Conservation (phyloP, 2,113 vertebrate genomes). For the Proterorhinus semilunaris region DNA sequence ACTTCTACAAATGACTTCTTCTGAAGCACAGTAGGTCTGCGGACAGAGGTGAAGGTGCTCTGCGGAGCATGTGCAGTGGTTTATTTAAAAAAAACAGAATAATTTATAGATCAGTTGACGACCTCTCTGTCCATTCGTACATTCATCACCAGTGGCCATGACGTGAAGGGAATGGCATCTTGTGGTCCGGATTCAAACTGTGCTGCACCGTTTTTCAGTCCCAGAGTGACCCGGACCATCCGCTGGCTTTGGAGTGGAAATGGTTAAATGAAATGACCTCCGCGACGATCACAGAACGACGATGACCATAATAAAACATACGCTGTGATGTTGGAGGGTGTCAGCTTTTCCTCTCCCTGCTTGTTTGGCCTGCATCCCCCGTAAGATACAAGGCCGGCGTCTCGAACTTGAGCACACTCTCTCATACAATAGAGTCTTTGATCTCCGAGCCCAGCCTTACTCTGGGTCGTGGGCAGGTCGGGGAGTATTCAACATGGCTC, state of each 20-base stretch:
- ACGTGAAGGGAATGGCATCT: conserved; percentile 33
- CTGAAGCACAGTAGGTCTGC: conserved; percentile 36
- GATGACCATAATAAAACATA: conserved; percentile 53
- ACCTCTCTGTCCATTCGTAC: conserved; percentile 22
- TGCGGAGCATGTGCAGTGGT: conserved; percentile 39
- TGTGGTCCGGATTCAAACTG: conserved; percentile 33
- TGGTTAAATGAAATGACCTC: conserved; percentile 54
- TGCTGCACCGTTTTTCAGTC: conserved; percentile 19
- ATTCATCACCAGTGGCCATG: conserved; percentile 30
- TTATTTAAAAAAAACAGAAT: conserved; percentile 16
- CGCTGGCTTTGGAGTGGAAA: conserved; percentile 55
- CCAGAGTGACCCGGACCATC: conserved; percentile 31
- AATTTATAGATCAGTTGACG: background rate
- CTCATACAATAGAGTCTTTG: conserved; percentile 91
- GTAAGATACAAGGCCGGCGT: conserved; percentile 40
- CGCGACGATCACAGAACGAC: conserved; percentile 52
- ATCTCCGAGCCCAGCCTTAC: conserved; percentile 93
- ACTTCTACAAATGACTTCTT: conserved; percentile 17
- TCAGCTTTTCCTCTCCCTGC: conserved; percentile 52
- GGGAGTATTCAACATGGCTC: conserved; percentile 88
- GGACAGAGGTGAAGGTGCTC: conserved; percentile 26
- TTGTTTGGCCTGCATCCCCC: conserved; percentile 34
- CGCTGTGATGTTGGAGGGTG: conserved; percentile 53
- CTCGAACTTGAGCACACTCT: conserved; percentile 2
- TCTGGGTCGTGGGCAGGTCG: conserved; percentile 83